Evolutionary conservation across 1,140 invertebrate genomes (phyloP), one percentile per base, ranked within the genome.

Genomic region (Calephelis nemesis): DNA sequence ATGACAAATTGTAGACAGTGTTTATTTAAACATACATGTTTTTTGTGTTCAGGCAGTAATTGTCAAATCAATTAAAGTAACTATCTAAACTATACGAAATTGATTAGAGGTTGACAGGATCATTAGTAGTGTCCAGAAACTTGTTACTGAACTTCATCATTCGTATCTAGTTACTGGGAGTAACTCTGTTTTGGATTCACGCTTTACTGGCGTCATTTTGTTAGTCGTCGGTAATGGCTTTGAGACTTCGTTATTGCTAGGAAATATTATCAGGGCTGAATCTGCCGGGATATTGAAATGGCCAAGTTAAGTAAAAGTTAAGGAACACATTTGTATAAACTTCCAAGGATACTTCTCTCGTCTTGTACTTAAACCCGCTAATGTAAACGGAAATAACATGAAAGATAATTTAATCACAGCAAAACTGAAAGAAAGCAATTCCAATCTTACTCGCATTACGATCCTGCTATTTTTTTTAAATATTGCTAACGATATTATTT

Each of bases 81-180:
- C 54, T 60, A 60, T 39, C 19, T 60, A n/a, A 60, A 60, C 10
- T 60, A 19, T 12, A 39, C 30, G 4, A 60, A 60, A 60, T 60
- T 60, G 19, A 60, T 60, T 40, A 60, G 54, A 39, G 30, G 30
- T 40, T 11, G 54, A 60, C 54, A 60, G 12, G 30, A 60, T 60
- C 54, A 60, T 60, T 60, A 60, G 54, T 60, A 60, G 54, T 60
- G 54, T 60, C 54, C 54, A 60, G 54, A 60, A 60, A 60, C 19
- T 60, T 60, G 54, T 60, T 60, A 60, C 54, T 9, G 30, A 60
- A 60, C 30, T 60, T 60, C 54, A 19, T 60, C 54, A 60, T 60
- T 60, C 54, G 54, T 60, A 60, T 60, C 54, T 40, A 39, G 54
- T 60, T 60, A 39, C 30, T n/a, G 42, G 6, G 42, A 45, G 42